Evolutionary conservation across 2,797 vertebrate species (phyloP), one percentile per base, ranked within the genome.

Genomic region (Mus spretus): DNA sequence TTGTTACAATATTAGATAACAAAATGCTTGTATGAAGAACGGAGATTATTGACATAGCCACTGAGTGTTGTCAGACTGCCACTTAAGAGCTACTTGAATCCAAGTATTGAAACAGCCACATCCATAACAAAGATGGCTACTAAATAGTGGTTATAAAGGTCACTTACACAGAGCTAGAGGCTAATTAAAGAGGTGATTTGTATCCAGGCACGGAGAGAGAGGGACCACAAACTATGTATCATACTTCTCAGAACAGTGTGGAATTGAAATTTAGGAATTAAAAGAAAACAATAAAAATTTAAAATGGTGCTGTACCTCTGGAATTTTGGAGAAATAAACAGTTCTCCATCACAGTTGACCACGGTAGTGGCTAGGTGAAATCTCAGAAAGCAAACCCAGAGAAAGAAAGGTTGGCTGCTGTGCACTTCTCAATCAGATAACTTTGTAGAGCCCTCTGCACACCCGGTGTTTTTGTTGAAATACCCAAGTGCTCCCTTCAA

Each of bases 381-480:
- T 0, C 24, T 31, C 34, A 74, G 40, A 59, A 61, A 72, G 1
- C 50, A 79, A 90, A 79, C 12, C 4, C 47, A 72, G 19, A 57
- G 37, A 37, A 13, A 70, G 22, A 55, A 40, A 61, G 4, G 8
- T 24, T 40, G 13, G 26, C 1, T 53, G 63, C 14, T 55, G 85
- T 59, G 67, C 14, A 17, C 20, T 28, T 82, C 50, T 86, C 65
- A 75, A 67, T 94, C 78, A 86, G 93, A 83, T 86, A 47, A 59
- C 40, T 90, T 74, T 28, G 2, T 28, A 47, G 82, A 72, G 19
- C 84, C 70, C 78, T 47, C 88, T 83, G 61, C 44, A 2, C 24
- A 53, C 15, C 26, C 20, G 57, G 40, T 57, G n/a, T 63, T 81
- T 20, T 44, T 82, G 50, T 6, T 34, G 61, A 17, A 89, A 47